Percentiles rank a stretch among this genome's conserved stretches.
Conservation (phyloP, 1,140 invertebrate species). For the Aphelenchoides avenae region DNA sequence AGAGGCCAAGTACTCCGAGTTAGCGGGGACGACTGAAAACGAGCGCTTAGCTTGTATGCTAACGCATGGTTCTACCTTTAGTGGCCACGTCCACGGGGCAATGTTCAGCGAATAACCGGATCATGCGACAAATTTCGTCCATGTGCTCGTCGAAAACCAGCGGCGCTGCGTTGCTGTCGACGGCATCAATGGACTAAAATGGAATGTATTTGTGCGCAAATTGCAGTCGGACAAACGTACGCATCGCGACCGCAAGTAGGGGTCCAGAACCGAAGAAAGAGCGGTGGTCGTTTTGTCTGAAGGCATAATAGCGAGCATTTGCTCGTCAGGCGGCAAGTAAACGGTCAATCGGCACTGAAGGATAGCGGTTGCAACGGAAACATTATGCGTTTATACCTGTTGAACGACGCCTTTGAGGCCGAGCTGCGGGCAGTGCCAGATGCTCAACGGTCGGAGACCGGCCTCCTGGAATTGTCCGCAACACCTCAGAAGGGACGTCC, state of each 20-base stretch:
- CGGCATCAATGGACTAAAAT: slow-evolving; percentile 5
- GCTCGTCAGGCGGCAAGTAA: slow-evolving; percentile 34
- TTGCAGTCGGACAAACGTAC: not conserved
- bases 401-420: no score
- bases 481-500: no score
- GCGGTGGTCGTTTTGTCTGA: not conserved
- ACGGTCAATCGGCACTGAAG: slow-evolving; percentile 41
- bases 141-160: slow-evolving; percentile 17
- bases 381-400: no score
- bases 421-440: no score
- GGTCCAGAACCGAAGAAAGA: slow-evolving; percentile 12
- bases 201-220: slow-evolving; percentile 2
- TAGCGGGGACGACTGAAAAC: slow-evolving; percentile 31
- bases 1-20: slow-evolving; percentile 26
- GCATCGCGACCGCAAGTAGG: not conserved
- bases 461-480: no score
- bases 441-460: no score
- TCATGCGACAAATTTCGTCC: slow-evolving; percentile 28
- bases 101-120: slow-evolving; percentile 25
- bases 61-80: slow-evolving; percentile 26
- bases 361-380: no score
- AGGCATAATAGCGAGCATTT: slow-evolving; percentile 17
- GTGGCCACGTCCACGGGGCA: slow-evolving; percentile 6
- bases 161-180: not conserved
- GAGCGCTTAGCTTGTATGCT: not conserved